Conservation (phyloP, 2,113 vertebrate genomes). For the Platichthys flesus region DNA sequence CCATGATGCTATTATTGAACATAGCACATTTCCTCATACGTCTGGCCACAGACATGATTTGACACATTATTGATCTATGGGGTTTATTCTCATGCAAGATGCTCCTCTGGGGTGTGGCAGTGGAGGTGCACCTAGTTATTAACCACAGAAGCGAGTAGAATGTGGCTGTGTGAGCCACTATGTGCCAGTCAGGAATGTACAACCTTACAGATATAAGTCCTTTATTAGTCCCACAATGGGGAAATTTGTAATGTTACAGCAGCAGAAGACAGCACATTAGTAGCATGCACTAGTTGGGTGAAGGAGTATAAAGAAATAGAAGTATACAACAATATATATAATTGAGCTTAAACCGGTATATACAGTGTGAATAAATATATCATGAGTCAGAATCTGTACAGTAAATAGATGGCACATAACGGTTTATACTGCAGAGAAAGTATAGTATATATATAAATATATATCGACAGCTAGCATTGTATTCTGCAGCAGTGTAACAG, state of each 20-base stretch:
- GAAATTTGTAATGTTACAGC: too few relatives aligned
- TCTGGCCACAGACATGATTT: constrained; percentile 1
- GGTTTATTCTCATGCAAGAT: neutral
- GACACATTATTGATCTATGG: neutral
- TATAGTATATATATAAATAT: neutral
- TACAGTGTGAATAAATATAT: too few relatives aligned
- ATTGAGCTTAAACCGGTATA: too few relatives aligned
- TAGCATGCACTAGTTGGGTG: too few relatives aligned
- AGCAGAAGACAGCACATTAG: too few relatives aligned
- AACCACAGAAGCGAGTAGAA: neutral
- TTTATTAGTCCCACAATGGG: too few relatives aligned
- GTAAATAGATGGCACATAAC: too few relatives aligned
- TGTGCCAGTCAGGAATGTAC: constrained; percentile 11
- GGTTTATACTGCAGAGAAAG: too few relatives aligned
- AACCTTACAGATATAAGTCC: neutral
- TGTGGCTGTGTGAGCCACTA: constrained; percentile 3
- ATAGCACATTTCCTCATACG: neutral
- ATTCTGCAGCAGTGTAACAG: neutral
- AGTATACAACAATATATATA: too few relatives aligned
- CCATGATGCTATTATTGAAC: neutral
- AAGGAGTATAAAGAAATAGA: too few relatives aligned
- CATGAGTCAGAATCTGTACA: too few relatives aligned
- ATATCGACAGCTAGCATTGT: constrained; percentile 9
- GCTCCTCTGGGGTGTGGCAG: neutral
- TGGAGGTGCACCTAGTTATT: neutral